Evolutionary conservation across 2,797 vertebrate genomes (phyloP), one percentile per base, ranked within the genome.

Genomic region (Sebastes kiyomatsui): DNA sequence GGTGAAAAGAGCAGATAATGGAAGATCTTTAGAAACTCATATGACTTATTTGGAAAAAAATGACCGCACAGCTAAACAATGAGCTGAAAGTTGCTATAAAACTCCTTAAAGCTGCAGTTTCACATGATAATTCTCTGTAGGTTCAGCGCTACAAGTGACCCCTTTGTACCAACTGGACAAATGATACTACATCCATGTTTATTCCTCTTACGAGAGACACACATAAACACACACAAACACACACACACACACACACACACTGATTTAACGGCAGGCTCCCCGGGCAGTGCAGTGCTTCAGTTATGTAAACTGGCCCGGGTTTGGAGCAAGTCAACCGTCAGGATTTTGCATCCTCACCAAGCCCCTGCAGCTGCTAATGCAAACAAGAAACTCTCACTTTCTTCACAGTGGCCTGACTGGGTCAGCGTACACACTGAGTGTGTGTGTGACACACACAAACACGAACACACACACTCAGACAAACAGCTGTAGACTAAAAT

Each of bases 301-400:
- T 96, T 96, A 96, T 96, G 95, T 96, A 96, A 96, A 96, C 96
- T 88, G 94, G 89, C 80, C 83, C 65, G 66, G 80, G 92, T 93
- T 92, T 83, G 92, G 86, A 94, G 73, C 92, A 93, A 96, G 90
- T 95, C 95, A 96, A 95, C 95, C 95, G 91, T 95, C 93, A 81
- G 83, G 80, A 92, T 79, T 96, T 96, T 96, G 96, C 96, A 96
- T 96, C 90, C 82, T 87, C 88, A 91, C 88, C 93, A 93, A 90
- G 89, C 77, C 85, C 89, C 93, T 93, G 92, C 92, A 88, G 91
- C 93, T 93, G 85, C 90, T 81, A 90, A 95, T 95, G 94, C 95
- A 96, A 96, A 96, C 93, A 91, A 90, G 80, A 87, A 76, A 83
- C 84, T 87, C 68, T 85, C 78, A 73, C 73, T 87, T 67, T 61